A percentile compares a stretch with the other conserved stretches of the same genome.
Evolutionary conservation across 2,888 invertebrate species (phyloP).

Genomic region (Oligia strigilis): DNA sequence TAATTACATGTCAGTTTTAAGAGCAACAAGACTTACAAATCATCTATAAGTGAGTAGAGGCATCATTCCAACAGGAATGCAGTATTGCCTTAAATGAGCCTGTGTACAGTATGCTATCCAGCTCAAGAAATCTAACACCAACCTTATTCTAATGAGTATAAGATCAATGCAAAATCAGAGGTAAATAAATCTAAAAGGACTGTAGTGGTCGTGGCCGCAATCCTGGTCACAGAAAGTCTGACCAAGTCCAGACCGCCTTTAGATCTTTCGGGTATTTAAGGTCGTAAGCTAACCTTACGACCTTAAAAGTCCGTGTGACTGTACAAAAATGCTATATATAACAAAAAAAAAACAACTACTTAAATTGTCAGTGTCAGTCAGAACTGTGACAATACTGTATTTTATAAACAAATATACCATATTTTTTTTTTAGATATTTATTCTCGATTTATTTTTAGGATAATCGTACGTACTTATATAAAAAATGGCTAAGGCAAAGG

Average conservation of each 20-base stretch:
- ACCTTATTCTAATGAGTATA: too few relatives aligned
- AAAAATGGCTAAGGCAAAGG: conserved; percentile 76
- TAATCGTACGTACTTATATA: conserved; percentile 2
- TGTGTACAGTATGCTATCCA: too few relatives aligned
- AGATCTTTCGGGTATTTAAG: too few relatives aligned
- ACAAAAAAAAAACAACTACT: background rate
- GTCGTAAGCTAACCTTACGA: background rate
- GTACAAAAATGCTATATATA: rapidly evolving
- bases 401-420: conserved; percentile 21
- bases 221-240: background rate
- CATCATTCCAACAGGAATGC: too few relatives aligned
- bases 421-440: background rate
- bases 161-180: too few relatives aligned
- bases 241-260: background rate
- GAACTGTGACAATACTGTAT: background rate
- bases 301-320: background rate
- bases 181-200: too few relatives aligned
- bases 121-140: too few relatives aligned
- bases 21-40: too few relatives aligned
- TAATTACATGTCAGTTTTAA: too few relatives aligned
- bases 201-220: background rate
- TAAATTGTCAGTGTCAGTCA: conserved; percentile 23
- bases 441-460: background rate
- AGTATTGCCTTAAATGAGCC: too few relatives aligned
- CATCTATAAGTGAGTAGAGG: too few relatives aligned